Base-by-base conservation (phyloP, 2,888 invertebrate genomes). In the Drosophila nr. perissopoda region DNA sequence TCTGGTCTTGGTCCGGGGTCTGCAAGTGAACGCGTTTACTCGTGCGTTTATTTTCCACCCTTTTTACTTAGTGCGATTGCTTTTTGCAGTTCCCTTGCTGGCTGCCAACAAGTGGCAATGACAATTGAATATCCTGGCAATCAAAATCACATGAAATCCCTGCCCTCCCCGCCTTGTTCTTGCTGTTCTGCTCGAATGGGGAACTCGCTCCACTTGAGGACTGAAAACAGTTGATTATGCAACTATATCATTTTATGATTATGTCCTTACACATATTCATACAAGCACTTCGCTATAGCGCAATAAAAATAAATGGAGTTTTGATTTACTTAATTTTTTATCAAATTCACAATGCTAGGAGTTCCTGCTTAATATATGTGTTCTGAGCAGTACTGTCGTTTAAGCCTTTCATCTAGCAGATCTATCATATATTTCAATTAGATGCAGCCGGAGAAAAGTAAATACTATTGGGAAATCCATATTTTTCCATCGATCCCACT, bases 111-210 rank as follows among this genome's bases (percentile, higher is more conserved):
- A 91, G 91, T 90, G 90, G 83, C 89, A 89, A 73, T 80, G 73
- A 69, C 87, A 89, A 87, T 91, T 90, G 89, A 87, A 91, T 90
- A 82, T 87, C 65, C 49, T 63, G 75, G 87, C 91, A 84, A 91
- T 92, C 87, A 90, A 90, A 90, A 80, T 85, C 85, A 81, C 77
- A 90, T 86, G 64, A 85, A 87, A 83, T 81, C 78, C 65, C 63
- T 57, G 69, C 62, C 54, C 82, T 72, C 16, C 8, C 25, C 62
- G 70, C 61, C 54, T 66, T 27, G 4, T n/a, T 36, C 31, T 49
- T 34, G 29, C 18, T 36, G 33, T 11, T 48, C 10, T 21, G 31
- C 36, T 62, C 53, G 69, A 31, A 13, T 38, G 52, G 49, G 36
- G 42, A 40, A 48, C 48, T 29, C 29, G 8, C n/a, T 40, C 29